These are phyloP conservation scores for Falco columbarius DNA, from an alignment of 2,797 vertebrate genomes.

Conservation along the genomic window DNA sequence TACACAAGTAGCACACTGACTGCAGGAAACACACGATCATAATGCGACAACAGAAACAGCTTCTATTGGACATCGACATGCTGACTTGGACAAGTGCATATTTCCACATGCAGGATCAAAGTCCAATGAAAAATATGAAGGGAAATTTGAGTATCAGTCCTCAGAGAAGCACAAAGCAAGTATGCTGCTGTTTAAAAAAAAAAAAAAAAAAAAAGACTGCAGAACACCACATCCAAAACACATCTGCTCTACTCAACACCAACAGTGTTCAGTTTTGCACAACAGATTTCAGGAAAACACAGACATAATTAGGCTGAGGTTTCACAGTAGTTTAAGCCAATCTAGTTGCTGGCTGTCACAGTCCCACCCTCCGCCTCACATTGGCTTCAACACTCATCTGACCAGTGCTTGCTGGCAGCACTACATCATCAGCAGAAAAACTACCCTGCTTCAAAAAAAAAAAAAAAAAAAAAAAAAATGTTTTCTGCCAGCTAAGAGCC, in stretches of 20 bases:
- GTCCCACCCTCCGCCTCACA: background rate
- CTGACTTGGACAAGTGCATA: background rate
- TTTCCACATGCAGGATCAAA: background rate
- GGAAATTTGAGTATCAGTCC: background rate
- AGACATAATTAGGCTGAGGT: background rate
- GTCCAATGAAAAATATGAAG: background rate
- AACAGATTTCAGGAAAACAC: background rate
- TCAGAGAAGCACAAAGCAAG: background rate
- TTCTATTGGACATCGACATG: background rate
- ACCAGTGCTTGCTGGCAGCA: background rate
- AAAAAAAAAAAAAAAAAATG: background rate
- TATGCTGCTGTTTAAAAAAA: background rate
- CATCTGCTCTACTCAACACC: background rate
- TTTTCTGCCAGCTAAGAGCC: slow-evolving; percentile 6
- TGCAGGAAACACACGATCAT: background rate
- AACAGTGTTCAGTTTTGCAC: background rate
- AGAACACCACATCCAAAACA: background rate
- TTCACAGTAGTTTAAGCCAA: slow-evolving; percentile 6
- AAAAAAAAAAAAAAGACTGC: background rate
- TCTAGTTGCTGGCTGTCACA: background rate
- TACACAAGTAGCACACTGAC: background rate
- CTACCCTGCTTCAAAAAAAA: background rate
- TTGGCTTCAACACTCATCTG: background rate
- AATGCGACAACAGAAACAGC: background rate
- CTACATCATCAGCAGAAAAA: background rate